Base-by-base conservation (phyloP, 2,888 invertebrate genomes). In the Thereva nobilitata region DNA sequence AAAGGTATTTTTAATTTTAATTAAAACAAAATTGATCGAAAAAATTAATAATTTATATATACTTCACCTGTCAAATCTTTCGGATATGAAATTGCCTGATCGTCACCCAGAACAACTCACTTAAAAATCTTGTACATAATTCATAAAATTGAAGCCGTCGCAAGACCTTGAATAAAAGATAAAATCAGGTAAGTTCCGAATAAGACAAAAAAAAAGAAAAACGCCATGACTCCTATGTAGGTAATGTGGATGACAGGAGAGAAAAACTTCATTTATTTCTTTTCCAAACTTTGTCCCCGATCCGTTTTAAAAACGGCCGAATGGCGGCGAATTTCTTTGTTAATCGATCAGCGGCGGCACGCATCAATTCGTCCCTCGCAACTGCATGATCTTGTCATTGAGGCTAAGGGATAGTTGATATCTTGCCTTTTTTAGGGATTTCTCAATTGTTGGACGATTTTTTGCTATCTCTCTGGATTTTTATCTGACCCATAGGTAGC, bases 91-190 rank as follows among this genome's bases (percentile, higher is more conserved):
- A 59, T 59, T 59, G 59, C 49, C 47, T 59, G 45, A 47, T 59
- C 59, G 59, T 59, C 59, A 59, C 59, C 49, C 49, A 49, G 47
- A 38, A 59, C 59, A 59, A 59, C 59, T 59, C 59, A 59, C 59
- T 59, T 9, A 47, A 7, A 10, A 23, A 35, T 9, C 23, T 52
- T 52, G 45, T 59, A 59, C 59, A 59, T 59, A 59, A 59, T 59
- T 59, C 59, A 59, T 59, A 59, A 38, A 59, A 23, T 23, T 38
- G 47, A 10, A 49, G 23, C 52, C 38, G 42, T 47, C 41, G 23
- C 47, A 45, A 23, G 12, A 47, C 4, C 47, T 45, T 52, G 59
- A 47, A 59, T 49, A 47, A 59, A 59, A 38, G 59, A 37, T 12
- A 45, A 40, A 59, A 59, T 59, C 59, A 37, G 59, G 49, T 59